Conservation (phyloP, 92 coral and sea anemone species). For the Diadumene lineata region DNA sequence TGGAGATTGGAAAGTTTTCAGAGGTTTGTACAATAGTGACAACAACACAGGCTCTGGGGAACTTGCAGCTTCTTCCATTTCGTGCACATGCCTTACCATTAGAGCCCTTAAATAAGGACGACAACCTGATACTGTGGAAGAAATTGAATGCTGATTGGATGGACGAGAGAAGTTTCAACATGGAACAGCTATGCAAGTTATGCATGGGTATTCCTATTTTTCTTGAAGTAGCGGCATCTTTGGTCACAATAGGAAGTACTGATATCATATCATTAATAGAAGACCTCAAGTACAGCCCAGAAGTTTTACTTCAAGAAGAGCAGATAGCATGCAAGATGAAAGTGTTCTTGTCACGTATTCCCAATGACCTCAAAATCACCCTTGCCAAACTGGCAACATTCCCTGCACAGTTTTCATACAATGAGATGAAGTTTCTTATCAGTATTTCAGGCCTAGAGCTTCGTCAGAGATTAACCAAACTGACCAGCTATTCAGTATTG, state of each 20-base stretch:
- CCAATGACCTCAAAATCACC: slow-evolving; percentile 36
- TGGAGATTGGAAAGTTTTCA: slow-evolving; percentile 40
- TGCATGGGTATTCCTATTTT: slow-evolving; percentile 72
- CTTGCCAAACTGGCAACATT: slow-evolving; percentile 59
- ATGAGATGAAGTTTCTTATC: slow-evolving; percentile 54
- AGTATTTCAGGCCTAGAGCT: background rate
- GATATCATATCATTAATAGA: slow-evolving; percentile 21
- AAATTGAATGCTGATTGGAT: background rate
- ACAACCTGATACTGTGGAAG: slow-evolving; percentile 18
- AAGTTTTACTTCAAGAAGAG: slow-evolving; percentile 29
- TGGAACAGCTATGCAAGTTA: slow-evolving; percentile 10
- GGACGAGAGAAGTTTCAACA: background rate
- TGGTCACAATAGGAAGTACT: slow-evolving; percentile 14
- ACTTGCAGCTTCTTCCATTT: slow-evolving; percentile 13
- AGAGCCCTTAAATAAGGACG: slow-evolving; percentile 29
- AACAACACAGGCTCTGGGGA: slow-evolving; percentile 23
- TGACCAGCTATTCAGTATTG: slow-evolving; percentile 52
- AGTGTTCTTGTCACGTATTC: slow-evolving; percentile 51
- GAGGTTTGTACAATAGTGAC: slow-evolving; percentile 41
- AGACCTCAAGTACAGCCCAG: slow-evolving; percentile 48
- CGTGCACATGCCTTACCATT: slow-evolving; percentile 22
- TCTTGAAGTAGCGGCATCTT: slow-evolving; percentile 63
- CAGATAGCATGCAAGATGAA: slow-evolving; percentile 17
- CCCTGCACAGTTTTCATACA: slow-evolving; percentile 52
- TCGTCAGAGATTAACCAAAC: background rate